Conservation (phyloP, 2,113 vertebrate genomes). For the Saguinus imperator region DNA sequence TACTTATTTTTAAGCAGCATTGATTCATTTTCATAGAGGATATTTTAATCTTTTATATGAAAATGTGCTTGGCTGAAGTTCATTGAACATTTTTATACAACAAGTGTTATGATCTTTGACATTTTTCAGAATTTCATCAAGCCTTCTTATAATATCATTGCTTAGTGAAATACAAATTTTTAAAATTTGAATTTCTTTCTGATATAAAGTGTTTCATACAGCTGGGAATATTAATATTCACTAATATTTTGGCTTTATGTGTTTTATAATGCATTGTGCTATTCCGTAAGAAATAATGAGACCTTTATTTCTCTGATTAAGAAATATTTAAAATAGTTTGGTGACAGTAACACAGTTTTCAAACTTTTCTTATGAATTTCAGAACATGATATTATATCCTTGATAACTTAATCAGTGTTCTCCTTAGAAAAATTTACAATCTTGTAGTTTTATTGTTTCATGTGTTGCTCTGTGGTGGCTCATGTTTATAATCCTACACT, state of each 20-base stretch:
- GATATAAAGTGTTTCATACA: background rate
- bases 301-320: background rate
- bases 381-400: background rate
- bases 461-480: too few relatives aligned
- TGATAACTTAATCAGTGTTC: background rate
- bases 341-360: background rate
- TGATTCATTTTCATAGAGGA: background rate
- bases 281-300: background rate
- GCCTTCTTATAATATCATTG: background rate
- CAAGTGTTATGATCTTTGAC: background rate
- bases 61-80: background rate
- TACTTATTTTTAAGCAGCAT: background rate
- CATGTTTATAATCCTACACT: too few relatives aligned
- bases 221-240: background rate
- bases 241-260: background rate
- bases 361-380: conserved; percentile 1
- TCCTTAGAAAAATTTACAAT: background rate
- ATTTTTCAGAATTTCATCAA: conserved; percentile 29
- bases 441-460: background rate
- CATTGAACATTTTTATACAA: background rate
- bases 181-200: background rate
- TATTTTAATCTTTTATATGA: background rate
- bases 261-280: background rate
- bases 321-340: background rate
- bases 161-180: background rate